These are phyloP conservation scores for Eupsilia transversa DNA, from an alignment of 2,888 invertebrate genomes.

Conservation along the genomic window DNA sequence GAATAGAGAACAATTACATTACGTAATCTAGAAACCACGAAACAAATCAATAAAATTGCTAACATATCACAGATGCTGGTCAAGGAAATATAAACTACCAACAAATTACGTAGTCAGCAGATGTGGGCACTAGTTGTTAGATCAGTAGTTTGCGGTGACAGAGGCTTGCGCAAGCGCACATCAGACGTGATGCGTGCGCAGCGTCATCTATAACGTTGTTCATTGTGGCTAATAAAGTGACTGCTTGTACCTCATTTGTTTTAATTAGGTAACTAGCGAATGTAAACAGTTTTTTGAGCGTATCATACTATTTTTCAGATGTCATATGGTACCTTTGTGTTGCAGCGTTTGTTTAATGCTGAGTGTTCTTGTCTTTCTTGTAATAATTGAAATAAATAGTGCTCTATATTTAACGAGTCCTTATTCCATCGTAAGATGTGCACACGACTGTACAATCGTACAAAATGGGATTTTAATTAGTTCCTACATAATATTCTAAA, in stretches of 20 bases:
- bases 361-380: too few relatives aligned
- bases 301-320: not conserved
- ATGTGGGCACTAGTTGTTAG: constrained; percentile 35
- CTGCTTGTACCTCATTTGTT: constrained; percentile 11
- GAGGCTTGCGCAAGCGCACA: constrained; percentile 55
- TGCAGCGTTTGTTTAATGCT: too few relatives aligned
- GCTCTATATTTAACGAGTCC: too few relatives aligned
- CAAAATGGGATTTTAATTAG: too few relatives aligned
- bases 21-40: not conserved
- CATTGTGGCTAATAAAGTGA: not conserved
- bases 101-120: constrained; percentile 55
- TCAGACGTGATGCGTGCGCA: constrained; percentile 34
- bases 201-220: constrained; percentile 50
- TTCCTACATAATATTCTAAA: too few relatives aligned
- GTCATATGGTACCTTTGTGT: too few relatives aligned
- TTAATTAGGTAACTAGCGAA: constrained; percentile 8
- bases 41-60: constrained; percentile 4
- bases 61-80: constrained; percentile 8
- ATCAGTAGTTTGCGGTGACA: constrained; percentile 53
- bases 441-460: too few relatives aligned
- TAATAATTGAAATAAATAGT: too few relatives aligned
- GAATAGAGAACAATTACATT: not conserved
- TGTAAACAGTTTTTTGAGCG: not conserved
- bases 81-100: constrained; percentile 39
- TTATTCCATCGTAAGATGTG: too few relatives aligned